Conservation (phyloP, 2,113 vertebrate species). For the Talpa occidentalis region DNA sequence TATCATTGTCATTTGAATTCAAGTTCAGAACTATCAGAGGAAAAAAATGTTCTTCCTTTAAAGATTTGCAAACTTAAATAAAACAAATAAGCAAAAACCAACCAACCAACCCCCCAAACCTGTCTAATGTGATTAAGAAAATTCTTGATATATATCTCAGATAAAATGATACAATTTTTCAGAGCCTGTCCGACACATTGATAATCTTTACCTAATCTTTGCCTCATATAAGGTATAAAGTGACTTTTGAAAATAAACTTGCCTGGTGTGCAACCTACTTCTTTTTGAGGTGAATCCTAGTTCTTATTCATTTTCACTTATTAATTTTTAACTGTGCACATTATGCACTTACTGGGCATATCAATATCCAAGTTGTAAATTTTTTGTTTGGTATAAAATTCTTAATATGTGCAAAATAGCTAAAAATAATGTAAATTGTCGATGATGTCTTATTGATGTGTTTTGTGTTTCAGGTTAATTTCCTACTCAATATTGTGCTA, state of each 20-base stretch:
- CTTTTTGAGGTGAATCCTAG: not conserved
- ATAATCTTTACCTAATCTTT: not conserved
- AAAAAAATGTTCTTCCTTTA: not conserved
- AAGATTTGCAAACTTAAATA: not conserved
- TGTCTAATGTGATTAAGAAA: not conserved
- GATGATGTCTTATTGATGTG: not conserved
- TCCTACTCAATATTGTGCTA: not conserved
- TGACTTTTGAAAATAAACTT: not conserved
- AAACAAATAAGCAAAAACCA: not conserved
- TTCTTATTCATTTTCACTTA: not conserved
- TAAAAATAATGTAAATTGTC: not conserved
- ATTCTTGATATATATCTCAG: not conserved
- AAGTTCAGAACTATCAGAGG: conserved; percentile 3
- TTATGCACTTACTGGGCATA: not conserved
- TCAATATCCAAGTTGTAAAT: not conserved
- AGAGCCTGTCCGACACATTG: not conserved
- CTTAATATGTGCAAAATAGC: not conserved
- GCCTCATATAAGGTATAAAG: not conserved
- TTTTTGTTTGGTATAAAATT: not conserved
- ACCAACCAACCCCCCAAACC: not conserved
- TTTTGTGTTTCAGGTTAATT: conserved; percentile 8
- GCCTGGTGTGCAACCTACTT: not conserved
- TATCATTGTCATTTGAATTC: conserved; percentile 14
- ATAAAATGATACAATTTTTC: not conserved
- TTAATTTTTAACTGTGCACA: not conserved